Evolutionary conservation across 2,113 vertebrate genomes (phyloP).

Genomic region (Forbesichthys papilliferus): DNA sequence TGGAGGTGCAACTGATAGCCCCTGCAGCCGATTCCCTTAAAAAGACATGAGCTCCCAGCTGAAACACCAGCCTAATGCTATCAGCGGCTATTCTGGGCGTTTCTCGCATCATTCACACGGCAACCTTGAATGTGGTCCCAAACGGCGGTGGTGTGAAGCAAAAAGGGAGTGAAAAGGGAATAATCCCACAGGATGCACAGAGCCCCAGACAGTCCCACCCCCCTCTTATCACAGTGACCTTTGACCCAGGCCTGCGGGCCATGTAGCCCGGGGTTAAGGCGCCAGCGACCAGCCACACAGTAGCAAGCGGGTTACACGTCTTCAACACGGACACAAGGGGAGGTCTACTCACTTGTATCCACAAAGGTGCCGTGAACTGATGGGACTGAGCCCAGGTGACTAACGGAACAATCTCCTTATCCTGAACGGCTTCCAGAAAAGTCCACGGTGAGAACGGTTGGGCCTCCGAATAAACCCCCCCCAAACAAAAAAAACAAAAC

Average conservation of each 20-base stretch:
- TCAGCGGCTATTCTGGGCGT: slow-evolving; percentile 93
- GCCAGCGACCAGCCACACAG: neutral
- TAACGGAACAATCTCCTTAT: slow-evolving; percentile 85
- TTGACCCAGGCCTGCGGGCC: neutral
- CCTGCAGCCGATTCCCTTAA: slow-evolving; percentile 95
- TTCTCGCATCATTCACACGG: slow-evolving; percentile 69
- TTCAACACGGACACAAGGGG: slow-evolving; percentile 2
- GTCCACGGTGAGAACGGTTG: slow-evolving; percentile 91
- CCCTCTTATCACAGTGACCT: slow-evolving; percentile 13
- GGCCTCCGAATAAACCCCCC: slow-evolving; percentile 78
- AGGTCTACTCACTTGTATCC: slow-evolving; percentile 86
- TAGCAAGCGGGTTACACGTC: neutral
- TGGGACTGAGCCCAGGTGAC: slow-evolving; percentile 89
- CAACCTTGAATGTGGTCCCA: slow-evolving; percentile 54
- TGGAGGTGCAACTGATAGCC: slow-evolving; percentile 85
- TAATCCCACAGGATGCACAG: slow-evolving; percentile 21
- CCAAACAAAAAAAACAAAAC: slow-evolving; percentile 86
- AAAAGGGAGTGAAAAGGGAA: neutral
- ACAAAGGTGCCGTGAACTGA: slow-evolving; percentile 86
- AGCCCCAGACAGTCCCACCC: slow-evolving; percentile 45
- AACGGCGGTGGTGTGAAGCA: slow-evolving; percentile 41
- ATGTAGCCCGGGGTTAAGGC: neutral
- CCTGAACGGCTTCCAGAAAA: slow-evolving; percentile 80
- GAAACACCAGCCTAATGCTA: slow-evolving; percentile 83
- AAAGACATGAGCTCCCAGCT: slow-evolving; percentile 90